Evolutionary conservation across 2,888 invertebrate genomes (phyloP).

Genomic region (Panzeria rudis): DNA sequence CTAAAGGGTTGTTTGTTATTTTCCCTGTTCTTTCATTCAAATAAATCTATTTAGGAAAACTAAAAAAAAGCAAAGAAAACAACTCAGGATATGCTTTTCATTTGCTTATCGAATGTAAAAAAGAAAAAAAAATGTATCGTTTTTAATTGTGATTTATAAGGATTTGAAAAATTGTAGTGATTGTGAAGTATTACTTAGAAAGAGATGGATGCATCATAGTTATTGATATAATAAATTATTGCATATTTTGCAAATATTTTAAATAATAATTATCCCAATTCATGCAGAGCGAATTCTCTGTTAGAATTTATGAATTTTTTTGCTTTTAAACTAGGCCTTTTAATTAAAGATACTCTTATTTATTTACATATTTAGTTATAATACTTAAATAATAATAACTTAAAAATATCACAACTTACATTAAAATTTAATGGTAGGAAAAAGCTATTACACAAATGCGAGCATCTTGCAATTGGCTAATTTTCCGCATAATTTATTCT

Average conservation of each 20-base stretch:
- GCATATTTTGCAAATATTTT: not conserved
- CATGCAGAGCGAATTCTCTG: not conserved
- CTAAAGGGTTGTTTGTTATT: conserved; percentile 32
- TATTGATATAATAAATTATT: not conserved
- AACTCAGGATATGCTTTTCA: conserved; percentile 1
- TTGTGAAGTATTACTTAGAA: not conserved
- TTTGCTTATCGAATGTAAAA: not conserved
- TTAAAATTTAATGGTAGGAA: too few relatives aligned
- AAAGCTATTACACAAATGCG: too few relatives aligned
- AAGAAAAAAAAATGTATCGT: not conserved
- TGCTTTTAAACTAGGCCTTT: too few relatives aligned
- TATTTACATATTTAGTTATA: too few relatives aligned
- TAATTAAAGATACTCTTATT: too few relatives aligned
- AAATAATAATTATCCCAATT: not conserved
- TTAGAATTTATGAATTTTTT: too few relatives aligned
- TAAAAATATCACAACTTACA: too few relatives aligned
- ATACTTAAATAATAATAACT: too few relatives aligned
- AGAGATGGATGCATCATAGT: too few relatives aligned
- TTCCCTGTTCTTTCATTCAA: not conserved
- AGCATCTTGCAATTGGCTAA: too few relatives aligned
- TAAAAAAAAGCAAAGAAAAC: not conserved
- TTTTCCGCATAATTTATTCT: too few relatives aligned
- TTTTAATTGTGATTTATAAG: conserved; percentile 7
- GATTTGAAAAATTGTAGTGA: not conserved
- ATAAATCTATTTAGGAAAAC: conserved; percentile 9